Evolutionary conservation across 2,113 vertebrate genomes (phyloP).

Genomic region (Eudorcas thomsonii): DNA sequence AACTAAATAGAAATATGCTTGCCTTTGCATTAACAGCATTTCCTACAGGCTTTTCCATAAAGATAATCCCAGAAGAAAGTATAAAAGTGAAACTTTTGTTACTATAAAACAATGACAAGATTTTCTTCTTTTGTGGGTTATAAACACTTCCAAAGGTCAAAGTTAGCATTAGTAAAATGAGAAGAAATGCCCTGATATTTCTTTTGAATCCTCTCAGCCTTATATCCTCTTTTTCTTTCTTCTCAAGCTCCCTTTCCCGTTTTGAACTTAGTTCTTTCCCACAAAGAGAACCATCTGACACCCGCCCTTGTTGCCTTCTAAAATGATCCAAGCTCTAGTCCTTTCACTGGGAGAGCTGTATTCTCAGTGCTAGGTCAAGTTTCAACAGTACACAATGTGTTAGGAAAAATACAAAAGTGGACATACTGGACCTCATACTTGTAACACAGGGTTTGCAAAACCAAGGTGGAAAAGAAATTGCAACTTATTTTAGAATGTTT

Average conservation of each 20-base stretch:
- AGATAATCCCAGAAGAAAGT: slow-evolving; percentile 1
- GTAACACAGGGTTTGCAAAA: not conserved
- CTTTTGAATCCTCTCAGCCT: not conserved
- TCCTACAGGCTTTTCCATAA: slow-evolving; percentile 29
- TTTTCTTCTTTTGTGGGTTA: not conserved
- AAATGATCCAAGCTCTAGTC: not conserved
- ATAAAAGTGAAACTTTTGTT: not conserved
- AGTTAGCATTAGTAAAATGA: not conserved
- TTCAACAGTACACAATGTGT: not conserved
- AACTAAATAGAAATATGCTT: slow-evolving; percentile 45
- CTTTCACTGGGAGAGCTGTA: not conserved
- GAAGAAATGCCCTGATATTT: not conserved
- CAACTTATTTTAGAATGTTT: not conserved
- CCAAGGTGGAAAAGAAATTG: not conserved
- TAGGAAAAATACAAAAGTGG: not conserved
- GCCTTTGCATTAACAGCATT: slow-evolving; percentile 1
- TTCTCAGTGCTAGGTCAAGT: not conserved
- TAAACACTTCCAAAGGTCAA: not conserved
- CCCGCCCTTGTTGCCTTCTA: not conserved
- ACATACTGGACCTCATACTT: not conserved
- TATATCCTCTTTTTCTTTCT: not conserved
- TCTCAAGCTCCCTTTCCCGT: not conserved
- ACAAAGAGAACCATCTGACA: not conserved
- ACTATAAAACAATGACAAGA: not conserved
- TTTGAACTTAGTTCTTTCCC: not conserved